A percentile compares a stretch with the other conserved stretches of the same genome.
Conservation (phyloP, 2,888 invertebrate species). For the Cantharis rufa region DNA sequence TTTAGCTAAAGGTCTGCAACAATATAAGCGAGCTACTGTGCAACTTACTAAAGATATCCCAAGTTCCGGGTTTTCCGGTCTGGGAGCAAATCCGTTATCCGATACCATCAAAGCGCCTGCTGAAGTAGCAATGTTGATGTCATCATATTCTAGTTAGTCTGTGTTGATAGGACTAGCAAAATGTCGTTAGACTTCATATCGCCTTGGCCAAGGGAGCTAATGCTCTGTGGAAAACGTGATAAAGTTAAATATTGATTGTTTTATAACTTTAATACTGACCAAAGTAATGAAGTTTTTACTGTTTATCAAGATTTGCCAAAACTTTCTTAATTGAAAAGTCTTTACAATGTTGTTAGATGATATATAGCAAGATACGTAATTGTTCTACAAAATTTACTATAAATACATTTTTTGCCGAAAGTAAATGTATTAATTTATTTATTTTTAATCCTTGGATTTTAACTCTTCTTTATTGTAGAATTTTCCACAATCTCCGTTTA, state of each 20-base stretch:
- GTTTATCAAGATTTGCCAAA: conserved; percentile 6
- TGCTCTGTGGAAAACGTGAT: conserved; percentile 31
- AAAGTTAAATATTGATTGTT: conserved; percentile 33
- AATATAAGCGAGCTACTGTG: conserved; percentile 32
- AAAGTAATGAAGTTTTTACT: conserved; percentile 9
- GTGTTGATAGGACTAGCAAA: conserved; percentile 34
- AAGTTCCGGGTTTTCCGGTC: conserved; percentile 37
- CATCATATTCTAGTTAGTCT: conserved; percentile 30
- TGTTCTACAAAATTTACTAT: not conserved
- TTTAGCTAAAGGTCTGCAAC: conserved; percentile 28
- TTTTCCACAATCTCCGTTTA: no score
- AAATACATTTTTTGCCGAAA: no score
- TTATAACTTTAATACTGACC: conserved; percentile 28
- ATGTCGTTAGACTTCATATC: conserved; percentile 35
- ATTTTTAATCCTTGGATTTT: no score
- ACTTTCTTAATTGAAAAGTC: not conserved
- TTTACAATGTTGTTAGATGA: not conserved
- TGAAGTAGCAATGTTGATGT: conserved; percentile 31
- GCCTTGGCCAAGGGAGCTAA: conserved; percentile 32
- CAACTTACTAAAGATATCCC: conserved; percentile 36
- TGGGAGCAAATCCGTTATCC: conserved; percentile 35
- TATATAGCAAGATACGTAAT: not conserved
- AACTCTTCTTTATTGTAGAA: no score
- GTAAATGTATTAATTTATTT: no score
- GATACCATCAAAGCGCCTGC: conserved; percentile 36